These are phyloP conservation scores for Saimiri boliviensis DNA, from an alignment of 2,113 vertebrate species.

Conservation along the genomic window DNA sequence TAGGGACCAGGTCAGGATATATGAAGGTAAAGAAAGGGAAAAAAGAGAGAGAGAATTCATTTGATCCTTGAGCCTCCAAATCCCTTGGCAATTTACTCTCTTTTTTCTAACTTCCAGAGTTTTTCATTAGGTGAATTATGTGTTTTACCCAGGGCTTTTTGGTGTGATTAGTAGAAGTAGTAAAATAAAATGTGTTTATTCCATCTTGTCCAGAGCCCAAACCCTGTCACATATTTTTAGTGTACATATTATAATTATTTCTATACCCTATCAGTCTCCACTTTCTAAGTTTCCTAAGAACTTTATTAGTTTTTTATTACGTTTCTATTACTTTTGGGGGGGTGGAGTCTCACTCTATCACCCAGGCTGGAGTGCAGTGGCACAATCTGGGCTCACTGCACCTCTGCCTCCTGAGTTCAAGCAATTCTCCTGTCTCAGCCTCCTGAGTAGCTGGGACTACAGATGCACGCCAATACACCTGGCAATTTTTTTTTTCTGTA, in stretches of 20 bases:
- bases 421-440: too few relatives aligned
- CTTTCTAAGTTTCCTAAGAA: not conserved
- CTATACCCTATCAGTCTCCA: not conserved
- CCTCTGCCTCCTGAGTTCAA: too few relatives aligned
- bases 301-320: not conserved
- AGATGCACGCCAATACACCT: too few relatives aligned
- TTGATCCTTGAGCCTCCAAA: not conserved
- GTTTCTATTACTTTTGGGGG: too few relatives aligned
- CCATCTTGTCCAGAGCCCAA: conserved; percentile 25
- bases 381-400: too few relatives aligned
- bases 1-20: not conserved
- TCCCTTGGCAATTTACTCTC: not conserved
- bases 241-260: not conserved
- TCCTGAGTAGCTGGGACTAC: too few relatives aligned
- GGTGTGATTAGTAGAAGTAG: not conserved
- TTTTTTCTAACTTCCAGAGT: conserved; percentile 21
- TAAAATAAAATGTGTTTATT: conserved; percentile 13
- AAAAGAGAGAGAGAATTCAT: not conserved
- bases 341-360: too few relatives aligned
- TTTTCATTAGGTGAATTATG: not conserved
- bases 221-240: conserved; percentile 32
- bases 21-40: not conserved
- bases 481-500: too few relatives aligned
- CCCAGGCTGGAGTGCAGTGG: too few relatives aligned
- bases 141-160: not conserved